These are phyloP conservation scores for Sceloporus tristichus DNA, from an alignment of 2,113 vertebrate species.

Conservation along the genomic window DNA sequence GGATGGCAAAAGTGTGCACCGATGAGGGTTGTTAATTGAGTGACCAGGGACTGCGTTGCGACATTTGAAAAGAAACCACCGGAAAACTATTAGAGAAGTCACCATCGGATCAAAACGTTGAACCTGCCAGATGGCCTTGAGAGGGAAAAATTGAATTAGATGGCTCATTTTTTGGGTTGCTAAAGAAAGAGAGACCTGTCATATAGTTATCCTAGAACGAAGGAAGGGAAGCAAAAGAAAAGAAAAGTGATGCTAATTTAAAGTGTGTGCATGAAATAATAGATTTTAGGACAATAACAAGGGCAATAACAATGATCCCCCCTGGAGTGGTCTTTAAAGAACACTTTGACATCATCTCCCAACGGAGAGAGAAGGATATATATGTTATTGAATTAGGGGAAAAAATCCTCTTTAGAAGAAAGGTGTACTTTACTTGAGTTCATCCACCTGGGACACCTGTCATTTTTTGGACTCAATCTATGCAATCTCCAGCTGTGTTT, in stretches of 20 bases:
- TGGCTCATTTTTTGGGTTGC: not conserved
- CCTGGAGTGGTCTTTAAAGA: not conserved
- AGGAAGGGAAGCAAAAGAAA: no score
- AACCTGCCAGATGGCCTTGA: slow-evolving; percentile 53
- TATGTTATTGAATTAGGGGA: no score
- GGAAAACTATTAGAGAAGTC: slow-evolving; percentile 64
- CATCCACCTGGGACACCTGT: no score
- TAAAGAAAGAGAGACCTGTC: no score
- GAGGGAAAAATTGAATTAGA: slow-evolving; percentile 55
- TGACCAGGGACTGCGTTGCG: slow-evolving; percentile 62
- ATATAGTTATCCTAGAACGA: not conserved
- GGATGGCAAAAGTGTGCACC: slow-evolving; percentile 57
- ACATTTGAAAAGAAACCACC: slow-evolving; percentile 56
- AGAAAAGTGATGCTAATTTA: no score
- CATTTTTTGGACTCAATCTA: no score
- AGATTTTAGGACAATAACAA: not conserved
- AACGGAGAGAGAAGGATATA: no score
- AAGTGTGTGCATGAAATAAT: no score
- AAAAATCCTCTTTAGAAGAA: no score
- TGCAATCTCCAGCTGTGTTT: no score
- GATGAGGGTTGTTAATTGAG: slow-evolving; percentile 71
- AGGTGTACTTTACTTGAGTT: no score
- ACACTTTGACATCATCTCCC: not conserved
- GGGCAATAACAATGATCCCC: not conserved
- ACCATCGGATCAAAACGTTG: slow-evolving; percentile 54